Base-by-base conservation (phyloP, 2,797 vertebrate genomes). In the Rousettus madagascariensis region DNA sequence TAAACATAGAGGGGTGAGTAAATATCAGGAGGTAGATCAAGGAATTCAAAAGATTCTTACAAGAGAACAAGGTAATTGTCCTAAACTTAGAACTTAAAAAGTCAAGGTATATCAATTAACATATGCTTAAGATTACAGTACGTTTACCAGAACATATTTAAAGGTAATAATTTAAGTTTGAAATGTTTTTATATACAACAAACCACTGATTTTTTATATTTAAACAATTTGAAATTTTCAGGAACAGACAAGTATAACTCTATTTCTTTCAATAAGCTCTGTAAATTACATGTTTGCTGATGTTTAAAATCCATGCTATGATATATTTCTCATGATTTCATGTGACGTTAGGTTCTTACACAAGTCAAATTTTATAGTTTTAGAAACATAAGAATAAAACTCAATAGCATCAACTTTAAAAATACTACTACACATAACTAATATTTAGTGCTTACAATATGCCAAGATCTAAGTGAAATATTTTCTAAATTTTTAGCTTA, bases 41-140 rank as follows among this genome's bases (percentile, higher is more conserved):
- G 71, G 10, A 85, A 89, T 71, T 72, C 28, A 78, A 36, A 22
- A 10, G 7, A 46, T 33, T 79, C 11, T 51, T 43, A 28, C 0
- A 63, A 13, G 30, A 59, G 0, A 86, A 51, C 19, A 65, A 0
- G 78, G 6, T 49, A 46, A 77, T 55, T 65, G 9, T 2, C 66
- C 3, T 20, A 10, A 82, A 75, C 28, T 91, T 65, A 79, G 51
- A 75, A 80, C 75, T 77, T 91, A 20, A 57, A 78, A 66, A 41
- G 38, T 33, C 33, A 68, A 51, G 8, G 6, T 57, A 8, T 8
- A 51, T 53, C 15, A 71, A 3, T 24, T 89, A 26, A 36, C 5
- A 28, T 51, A 12, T 85, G 19, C 43, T 93, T 86, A 85, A 4
- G 82, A 4, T 63, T 77, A 38, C 1, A 74, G 10, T 51, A 43